Conservation (phyloP, 1,140 invertebrate species). For the Aphidius ervi region DNA sequence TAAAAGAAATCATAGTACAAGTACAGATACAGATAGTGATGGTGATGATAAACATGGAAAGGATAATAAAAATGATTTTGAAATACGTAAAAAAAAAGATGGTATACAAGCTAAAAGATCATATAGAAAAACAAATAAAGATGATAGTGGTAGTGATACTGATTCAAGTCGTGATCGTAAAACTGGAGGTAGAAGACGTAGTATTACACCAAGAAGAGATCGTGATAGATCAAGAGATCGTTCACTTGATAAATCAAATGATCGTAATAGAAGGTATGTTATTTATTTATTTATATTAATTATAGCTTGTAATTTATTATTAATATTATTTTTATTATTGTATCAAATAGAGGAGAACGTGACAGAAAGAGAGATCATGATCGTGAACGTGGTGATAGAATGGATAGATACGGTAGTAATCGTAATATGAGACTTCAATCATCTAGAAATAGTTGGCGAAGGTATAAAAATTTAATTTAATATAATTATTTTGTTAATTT, state of each 20-base stretch:
- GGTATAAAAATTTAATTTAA: slow-evolving; percentile 28
- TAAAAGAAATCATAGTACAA: slow-evolving; percentile 40
- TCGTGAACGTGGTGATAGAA: slow-evolving; percentile 47
- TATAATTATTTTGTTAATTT: not conserved
- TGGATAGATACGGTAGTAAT: slow-evolving; percentile 51
- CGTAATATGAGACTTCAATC: slow-evolving; percentile 50
- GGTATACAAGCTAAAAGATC: slow-evolving; percentile 78
- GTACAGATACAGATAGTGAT: slow-evolving; percentile 46
- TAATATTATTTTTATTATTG: not conserved
- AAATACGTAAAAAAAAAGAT: slow-evolving; percentile 71
- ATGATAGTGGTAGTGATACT: slow-evolving; percentile 61
- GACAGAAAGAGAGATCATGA: slow-evolving; percentile 39
- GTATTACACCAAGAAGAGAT: slow-evolving; percentile 43
- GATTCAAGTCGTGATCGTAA: slow-evolving; percentile 52
- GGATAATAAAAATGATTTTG: slow-evolving; percentile 62
- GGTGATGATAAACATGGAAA: slow-evolving; percentile 47
- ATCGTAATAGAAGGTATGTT: slow-evolving; percentile 35
- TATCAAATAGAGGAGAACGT: slow-evolving; percentile 37
- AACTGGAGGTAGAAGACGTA: slow-evolving; percentile 42
- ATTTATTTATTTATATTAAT: not conserved
- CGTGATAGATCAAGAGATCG: slow-evolving; percentile 43
- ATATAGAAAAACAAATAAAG: slow-evolving; percentile 78
- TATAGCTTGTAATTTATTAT: not conserved
- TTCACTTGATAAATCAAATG: slow-evolving; percentile 39
- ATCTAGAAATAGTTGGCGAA: slow-evolving; percentile 48